phyloP scores from a whole-genome alignment of 2,888 invertebrate genomes.

The Enoplolaimus lenunculus region DNA sequence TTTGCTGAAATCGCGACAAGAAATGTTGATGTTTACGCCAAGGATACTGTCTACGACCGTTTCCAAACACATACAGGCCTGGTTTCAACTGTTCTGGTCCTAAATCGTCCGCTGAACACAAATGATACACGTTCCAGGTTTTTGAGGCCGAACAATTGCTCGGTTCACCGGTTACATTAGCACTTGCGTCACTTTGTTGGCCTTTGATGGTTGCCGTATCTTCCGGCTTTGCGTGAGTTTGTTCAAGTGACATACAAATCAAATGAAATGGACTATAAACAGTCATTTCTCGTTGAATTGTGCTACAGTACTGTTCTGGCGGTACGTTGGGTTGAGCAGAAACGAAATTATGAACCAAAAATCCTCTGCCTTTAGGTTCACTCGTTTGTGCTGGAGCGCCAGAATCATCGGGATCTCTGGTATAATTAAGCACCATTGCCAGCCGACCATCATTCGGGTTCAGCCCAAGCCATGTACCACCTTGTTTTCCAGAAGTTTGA shows the following conservation, averaged over 20 bases:
- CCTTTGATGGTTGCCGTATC: not conserved
- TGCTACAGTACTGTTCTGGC: not conserved
- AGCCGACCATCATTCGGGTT: not conserved
- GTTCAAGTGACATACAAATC: not conserved
- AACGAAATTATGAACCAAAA: not conserved
- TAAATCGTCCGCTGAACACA: not conserved
- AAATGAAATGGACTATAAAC: not conserved
- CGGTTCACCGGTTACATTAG: too few relatives aligned
- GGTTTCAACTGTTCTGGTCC: not conserved
- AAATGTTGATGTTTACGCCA: not conserved
- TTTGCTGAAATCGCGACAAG: slow-evolving; percentile 3
- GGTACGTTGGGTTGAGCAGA: not conserved
- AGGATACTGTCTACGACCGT: not conserved
- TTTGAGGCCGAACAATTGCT: too few relatives aligned
- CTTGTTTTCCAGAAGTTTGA: slow-evolving; percentile 27
- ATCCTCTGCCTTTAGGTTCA: not conserved
- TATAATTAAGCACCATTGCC: not conserved
- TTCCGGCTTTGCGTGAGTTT: too few relatives aligned
- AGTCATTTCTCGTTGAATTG: not conserved
- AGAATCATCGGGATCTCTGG: not conserved
- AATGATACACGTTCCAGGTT: not conserved
- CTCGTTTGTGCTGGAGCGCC: not conserved
- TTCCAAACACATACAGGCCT: slow-evolving; percentile 1
- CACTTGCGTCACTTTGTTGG: not conserved
- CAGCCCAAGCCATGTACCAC: slow-evolving; percentile 35